Conservation (phyloP, 2,888 invertebrate genomes). For the Lasius platythorax region DNA sequence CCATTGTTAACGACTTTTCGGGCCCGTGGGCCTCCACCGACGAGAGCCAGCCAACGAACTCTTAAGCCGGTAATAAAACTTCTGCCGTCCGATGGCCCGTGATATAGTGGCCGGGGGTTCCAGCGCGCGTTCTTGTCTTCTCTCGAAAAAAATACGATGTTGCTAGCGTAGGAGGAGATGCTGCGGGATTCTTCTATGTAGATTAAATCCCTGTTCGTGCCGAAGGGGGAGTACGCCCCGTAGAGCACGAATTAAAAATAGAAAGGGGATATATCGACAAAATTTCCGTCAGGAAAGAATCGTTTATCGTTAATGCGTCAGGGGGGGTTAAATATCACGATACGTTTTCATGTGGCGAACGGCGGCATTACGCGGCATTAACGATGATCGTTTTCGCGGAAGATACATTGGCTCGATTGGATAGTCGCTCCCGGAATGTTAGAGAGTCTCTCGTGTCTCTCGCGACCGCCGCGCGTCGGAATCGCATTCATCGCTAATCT, state of each 20-base stretch:
- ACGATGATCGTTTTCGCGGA: slow-evolving; percentile 25
- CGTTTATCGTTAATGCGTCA: background rate
- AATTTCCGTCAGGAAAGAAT: background rate
- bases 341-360: background rate
- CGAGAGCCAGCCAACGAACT: slow-evolving; percentile 64
- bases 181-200: slow-evolving; percentile 63
- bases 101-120: slow-evolving; percentile 71
- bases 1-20: slow-evolving; percentile 78
- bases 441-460: background rate
- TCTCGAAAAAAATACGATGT: slow-evolving; percentile 67
- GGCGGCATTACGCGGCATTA: background rate
- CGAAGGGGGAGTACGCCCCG: background rate
- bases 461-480: slow-evolving; percentile 6
- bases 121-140: slow-evolving; percentile 49
- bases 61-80: slow-evolving; percentile 80
- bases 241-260: background rate
- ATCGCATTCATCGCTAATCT: slow-evolving; percentile 56
- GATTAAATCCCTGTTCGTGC: slow-evolving; percentile 54
- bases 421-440: slow-evolving; percentile 11
- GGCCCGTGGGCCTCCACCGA: slow-evolving; percentile 62
- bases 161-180: slow-evolving; percentile 18
- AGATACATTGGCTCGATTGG: slow-evolving; percentile 41
- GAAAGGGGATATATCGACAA: slow-evolving; percentile 9
- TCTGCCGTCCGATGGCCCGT: slow-evolving; percentile 70
- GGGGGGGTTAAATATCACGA: background rate